A percentile compares a stretch with the other conserved stretches of the same genome.
phyloP scores from a whole-genome alignment of 2,888 invertebrate genomes.

The Lapara coniferarum region DNA sequence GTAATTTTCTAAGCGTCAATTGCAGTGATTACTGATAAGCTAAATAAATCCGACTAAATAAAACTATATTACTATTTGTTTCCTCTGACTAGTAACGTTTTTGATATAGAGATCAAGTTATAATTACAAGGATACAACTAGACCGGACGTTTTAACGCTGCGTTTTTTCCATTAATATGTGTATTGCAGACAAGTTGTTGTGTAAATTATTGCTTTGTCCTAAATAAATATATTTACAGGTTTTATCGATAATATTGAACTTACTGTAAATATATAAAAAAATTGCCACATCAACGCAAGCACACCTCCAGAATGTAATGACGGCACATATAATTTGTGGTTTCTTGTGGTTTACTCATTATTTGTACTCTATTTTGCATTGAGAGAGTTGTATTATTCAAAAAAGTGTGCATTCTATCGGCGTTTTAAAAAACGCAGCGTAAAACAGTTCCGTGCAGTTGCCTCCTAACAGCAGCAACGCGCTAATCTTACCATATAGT shows the following conservation, averaged over 20 bases:
- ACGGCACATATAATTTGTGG: too few species aligned
- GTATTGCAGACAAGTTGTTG: too few species aligned
- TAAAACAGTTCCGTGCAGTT: constrained; percentile 4
- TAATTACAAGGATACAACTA: constrained; percentile 19
- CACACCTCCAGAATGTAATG: too few species aligned
- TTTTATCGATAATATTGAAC: too few species aligned
- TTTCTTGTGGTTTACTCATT: too few species aligned
- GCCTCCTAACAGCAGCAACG: constrained; percentile 23
- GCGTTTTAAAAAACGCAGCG: constrained; percentile 19
- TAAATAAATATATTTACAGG: too few species aligned
- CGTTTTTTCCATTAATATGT: not conserved
- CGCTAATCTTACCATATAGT: constrained; percentile 33
- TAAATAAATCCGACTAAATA: constrained; percentile 52
- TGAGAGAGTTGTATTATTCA: not conserved
- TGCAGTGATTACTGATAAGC: constrained; percentile 16
- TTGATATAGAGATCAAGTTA: constrained; percentile 70
- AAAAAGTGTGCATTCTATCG: not conserved
- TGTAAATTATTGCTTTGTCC: not conserved
- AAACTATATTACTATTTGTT: constrained; percentile 60
- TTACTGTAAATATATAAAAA: too few species aligned
- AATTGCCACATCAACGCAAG: too few species aligned
- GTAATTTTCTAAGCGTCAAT: constrained; percentile 3
- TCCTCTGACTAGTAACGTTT: constrained; percentile 77
- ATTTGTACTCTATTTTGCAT: too few species aligned
- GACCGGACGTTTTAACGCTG: constrained; percentile 9